Percentiles rank a stretch among this genome's conserved stretches.
Evolutionary conservation across 2,888 invertebrate genomes (phyloP).

Genomic region (Andrena bicolor): DNA sequence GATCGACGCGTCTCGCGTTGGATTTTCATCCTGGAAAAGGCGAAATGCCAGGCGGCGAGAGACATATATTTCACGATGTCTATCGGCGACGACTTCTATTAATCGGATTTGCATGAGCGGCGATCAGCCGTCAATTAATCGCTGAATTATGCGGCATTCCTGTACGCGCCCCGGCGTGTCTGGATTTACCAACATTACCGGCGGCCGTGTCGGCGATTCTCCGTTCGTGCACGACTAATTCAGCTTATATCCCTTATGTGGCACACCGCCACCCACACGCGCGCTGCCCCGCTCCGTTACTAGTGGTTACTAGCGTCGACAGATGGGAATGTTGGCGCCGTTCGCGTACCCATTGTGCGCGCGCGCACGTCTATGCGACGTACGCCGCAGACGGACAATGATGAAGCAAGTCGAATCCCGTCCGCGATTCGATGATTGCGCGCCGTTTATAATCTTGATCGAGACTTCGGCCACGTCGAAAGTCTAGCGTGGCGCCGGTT

Average conservation of each 20-base stretch:
- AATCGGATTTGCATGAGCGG: slow-evolving; percentile 61
- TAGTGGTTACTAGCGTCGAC: slow-evolving; percentile 60
- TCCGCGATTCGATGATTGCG: slow-evolving; percentile 31
- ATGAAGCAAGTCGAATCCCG: slow-evolving; percentile 42
- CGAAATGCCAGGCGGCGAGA: slow-evolving; percentile 36
- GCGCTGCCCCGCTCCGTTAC: slow-evolving; percentile 9
- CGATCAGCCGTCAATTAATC: slow-evolving; percentile 66
- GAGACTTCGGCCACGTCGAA: slow-evolving; percentile 8
- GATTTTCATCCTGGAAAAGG: neutral
- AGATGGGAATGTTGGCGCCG: slow-evolving; percentile 82
- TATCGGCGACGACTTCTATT: slow-evolving; percentile 31
- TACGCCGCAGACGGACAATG: slow-evolving; percentile 27
- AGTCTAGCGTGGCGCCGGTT: slow-evolving; percentile 9
- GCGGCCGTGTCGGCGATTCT: slow-evolving; percentile 21
- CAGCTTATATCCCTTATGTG: slow-evolving; percentile 42
- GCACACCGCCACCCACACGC: slow-evolving; percentile 49
- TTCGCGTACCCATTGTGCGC: slow-evolving; percentile 43
- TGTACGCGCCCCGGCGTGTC: slow-evolving; percentile 23
- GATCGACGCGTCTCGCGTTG: neutral
- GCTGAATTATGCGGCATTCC: slow-evolving; percentile 69
- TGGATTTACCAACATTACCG: slow-evolving; percentile 47
- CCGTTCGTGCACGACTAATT: slow-evolving; percentile 29
- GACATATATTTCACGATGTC: slow-evolving; percentile 37
- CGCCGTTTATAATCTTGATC: slow-evolving; percentile 28
- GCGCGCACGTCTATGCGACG: slow-evolving; percentile 5